Evolutionary conservation across 2,888 invertebrate genomes (phyloP), one percentile per base, ranked within the genome.

Genomic region (Lepidochitona cinerea): DNA sequence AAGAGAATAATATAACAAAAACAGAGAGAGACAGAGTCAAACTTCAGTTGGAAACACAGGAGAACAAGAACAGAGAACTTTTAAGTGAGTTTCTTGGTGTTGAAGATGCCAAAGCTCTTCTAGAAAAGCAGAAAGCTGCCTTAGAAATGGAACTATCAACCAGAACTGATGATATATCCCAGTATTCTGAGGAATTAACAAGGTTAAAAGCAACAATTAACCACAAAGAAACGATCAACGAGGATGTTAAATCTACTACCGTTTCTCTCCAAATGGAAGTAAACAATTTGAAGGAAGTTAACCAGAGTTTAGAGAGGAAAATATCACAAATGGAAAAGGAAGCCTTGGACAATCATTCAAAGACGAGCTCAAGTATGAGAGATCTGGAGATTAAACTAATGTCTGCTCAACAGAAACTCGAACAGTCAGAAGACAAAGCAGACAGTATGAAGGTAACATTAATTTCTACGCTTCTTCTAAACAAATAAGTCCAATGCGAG

Each of bases 41-140:
- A 26, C 75, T 79, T 66, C 80, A 79, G 67, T 68, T 79, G 29
- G 76, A 75, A 2, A 75, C 75, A 12, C 78, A 84, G 65, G 83
- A 84, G 65, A 75, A 79, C 37, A 82, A 83, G 67, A 84, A 85
- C 71, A 75, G 73, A 37, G 83, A 85, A 54, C 72, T 83, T 26
- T 66, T 84, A 52, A 73, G 75, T 7, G 78, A 84, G 75, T 82
- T 82, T 70, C 71, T 83, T 36, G 64, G 69, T 7, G 66, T 84
- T 12, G 84, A 84, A 64, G 83, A 84, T 68, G 70, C 74, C 37
- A 77, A 79, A 37, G 73, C 78, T 68, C 70, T 37, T 9, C 18
- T 72, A 23, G 77, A 81, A 26, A 77, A 72, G 53, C 71, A 73
- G 6, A 75, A 75, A 29, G 69, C 69, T 33, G 37, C 74, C 18